Conservation (phyloP, 2,888 invertebrate species). For the Didymodactylos carnosus region DNA sequence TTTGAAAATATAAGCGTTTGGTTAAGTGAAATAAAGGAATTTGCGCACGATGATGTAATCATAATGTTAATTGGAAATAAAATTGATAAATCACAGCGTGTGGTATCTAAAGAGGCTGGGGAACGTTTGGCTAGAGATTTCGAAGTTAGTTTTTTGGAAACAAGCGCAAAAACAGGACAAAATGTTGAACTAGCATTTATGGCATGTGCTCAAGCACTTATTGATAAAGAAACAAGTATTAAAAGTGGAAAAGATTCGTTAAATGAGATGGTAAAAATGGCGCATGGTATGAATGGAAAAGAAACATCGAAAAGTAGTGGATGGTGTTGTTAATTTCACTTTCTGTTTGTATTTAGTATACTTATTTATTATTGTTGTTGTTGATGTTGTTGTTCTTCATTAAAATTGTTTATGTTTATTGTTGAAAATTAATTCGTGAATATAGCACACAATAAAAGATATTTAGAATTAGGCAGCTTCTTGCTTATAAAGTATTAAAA, state of each 20-base stretch:
- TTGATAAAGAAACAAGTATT: background rate
- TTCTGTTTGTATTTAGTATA: no score
- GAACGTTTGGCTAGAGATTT: constrained; percentile 70
- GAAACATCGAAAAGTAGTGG: no score
- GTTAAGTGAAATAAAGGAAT: constrained; percentile 78
- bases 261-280: background rate
- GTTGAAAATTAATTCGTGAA: no score
- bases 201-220: constrained; percentile 48
- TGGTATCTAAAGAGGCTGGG: constrained; percentile 64
- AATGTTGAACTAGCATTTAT: constrained; percentile 82
- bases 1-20: constrained; percentile 89
- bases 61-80: constrained; percentile 64
- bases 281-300: no score
- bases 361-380: no score
- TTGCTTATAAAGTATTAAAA: no score
- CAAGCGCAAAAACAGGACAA: constrained; percentile 82
- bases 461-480: no score
- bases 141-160: constrained; percentile 85
- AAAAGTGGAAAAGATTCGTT: background rate
- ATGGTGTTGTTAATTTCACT: no score
- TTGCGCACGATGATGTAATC: constrained; percentile 77
- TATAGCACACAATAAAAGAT: no score
- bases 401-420: no score
- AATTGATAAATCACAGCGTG: constrained; percentile 50
- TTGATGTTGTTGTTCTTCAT: no score